Evolutionary conservation across 1,140 invertebrate species (phyloP).

Genomic region (Ceratoteleas bidentatus): DNA sequence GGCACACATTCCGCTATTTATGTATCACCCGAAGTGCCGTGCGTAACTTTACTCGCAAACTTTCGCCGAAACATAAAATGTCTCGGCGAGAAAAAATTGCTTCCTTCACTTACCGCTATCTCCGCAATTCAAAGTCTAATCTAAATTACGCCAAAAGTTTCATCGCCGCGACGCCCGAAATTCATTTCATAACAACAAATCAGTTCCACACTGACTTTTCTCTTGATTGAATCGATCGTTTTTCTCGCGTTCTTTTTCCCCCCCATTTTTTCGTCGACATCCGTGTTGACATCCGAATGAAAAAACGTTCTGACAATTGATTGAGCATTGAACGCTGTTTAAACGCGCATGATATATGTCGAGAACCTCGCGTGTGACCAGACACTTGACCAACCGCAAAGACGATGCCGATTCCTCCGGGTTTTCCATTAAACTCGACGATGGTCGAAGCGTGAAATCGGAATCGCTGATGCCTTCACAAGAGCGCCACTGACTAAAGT

Average conservation of each 20-base stretch:
- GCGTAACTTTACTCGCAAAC: slow-evolving; percentile 42
- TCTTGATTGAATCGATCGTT: slow-evolving; percentile 6
- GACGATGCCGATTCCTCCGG: slow-evolving; percentile 70
- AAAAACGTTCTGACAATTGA: slow-evolving; percentile 30
- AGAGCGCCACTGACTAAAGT: slow-evolving; percentile 69
- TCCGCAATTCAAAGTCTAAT: not conserved
- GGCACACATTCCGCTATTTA: slow-evolving; percentile 40
- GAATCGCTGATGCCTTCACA: slow-evolving; percentile 68
- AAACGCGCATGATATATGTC: slow-evolving; percentile 35
- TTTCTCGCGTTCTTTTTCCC: slow-evolving; percentile 1
- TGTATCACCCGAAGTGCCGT: slow-evolving; percentile 36
- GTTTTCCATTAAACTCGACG: slow-evolving; percentile 66
- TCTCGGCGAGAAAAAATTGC: slow-evolving; percentile 27
- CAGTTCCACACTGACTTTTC: not conserved
- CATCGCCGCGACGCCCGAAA: not conserved
- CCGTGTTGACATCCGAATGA: slow-evolving; percentile 19
- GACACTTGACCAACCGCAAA: slow-evolving; percentile 65
- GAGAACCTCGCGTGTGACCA: slow-evolving; percentile 42
- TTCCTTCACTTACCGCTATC: slow-evolving; percentile 16
- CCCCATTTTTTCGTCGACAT: slow-evolving; percentile 1
- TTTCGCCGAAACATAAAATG: slow-evolving; percentile 58
- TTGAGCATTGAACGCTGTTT: slow-evolving; percentile 36
- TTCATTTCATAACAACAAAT: not conserved
- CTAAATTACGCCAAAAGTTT: slow-evolving; percentile 16
- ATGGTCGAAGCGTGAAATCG: slow-evolving; percentile 72